Evolutionary conservation across 92 coral and sea anemone species (phyloP), one percentile per base, ranked within the genome.

Genomic region (Umimayanthus kanabou): DNA sequence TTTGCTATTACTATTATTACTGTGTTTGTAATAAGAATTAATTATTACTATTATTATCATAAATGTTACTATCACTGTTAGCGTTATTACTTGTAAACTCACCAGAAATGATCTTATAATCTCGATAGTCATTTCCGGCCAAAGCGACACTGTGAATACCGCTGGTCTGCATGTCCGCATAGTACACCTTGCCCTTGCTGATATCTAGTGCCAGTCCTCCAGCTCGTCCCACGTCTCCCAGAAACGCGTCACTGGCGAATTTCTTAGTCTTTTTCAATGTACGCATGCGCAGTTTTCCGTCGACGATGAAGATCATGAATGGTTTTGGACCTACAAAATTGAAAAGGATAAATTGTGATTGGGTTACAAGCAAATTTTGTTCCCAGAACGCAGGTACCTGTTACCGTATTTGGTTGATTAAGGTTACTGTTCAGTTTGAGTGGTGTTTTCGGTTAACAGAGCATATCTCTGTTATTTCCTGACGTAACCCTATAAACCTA

Each of bases 161-260:
- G 20, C 66, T 82, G 23, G 77, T 82, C 66, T 67, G 77, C 77
- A 82, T 82, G 76, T 82, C 86, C 0, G 86, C 86, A 28, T 82
- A 82, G 67, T 69, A 82, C 42, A 82, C 57, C 66, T 40, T 45
- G 16, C 86, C 86, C 23, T 49, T 18, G 42, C 40, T 67, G 30
- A 67, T 42, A 82, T 82, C 77, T 25, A 82, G 77, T 47, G 86
- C 77, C 77, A 82, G 78, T 1, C 86, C 86, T 43, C 86, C 86
- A 67, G 86, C 77, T 28, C 77, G 77, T 15, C 86, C 86, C 40
- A 82, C 77, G 45, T 82, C 37, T 23, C 86, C 86, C 64, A 82
- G 30, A 70, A 67, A 20, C 6, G 61, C 25, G 10, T 15, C 66
- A 70, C n/a, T 10, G 22, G 25, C 15, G 28, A n/a, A 20, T 42